Conservation (phyloP, 35 echinoderm and acorn worm species). For the Heliocidaris erythrogramma region DNA sequence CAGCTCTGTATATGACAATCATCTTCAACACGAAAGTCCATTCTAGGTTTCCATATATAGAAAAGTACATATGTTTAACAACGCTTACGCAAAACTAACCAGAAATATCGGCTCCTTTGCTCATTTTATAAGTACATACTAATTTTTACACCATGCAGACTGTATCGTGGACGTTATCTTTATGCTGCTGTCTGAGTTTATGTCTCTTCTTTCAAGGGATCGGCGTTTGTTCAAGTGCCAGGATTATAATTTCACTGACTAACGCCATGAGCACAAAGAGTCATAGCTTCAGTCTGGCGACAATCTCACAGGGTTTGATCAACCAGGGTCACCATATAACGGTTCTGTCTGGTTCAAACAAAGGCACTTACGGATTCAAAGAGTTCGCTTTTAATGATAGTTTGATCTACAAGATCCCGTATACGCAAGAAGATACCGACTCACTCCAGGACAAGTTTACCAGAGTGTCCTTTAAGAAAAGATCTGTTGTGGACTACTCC, state of each 20-base stretch:
- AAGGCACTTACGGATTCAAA: constrained; percentile 25
- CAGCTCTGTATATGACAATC: too few relatives aligned
- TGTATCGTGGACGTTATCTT: not conserved
- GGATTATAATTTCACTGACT: constrained; percentile 22
- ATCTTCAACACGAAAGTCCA: too few relatives aligned
- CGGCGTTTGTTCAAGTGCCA: not conserved
- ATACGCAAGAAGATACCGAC: not conserved
- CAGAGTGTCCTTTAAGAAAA: constrained; percentile 31
- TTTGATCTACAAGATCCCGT: constrained; percentile 35
- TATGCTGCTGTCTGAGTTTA: not conserved
- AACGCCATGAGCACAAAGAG: constrained; percentile 47
- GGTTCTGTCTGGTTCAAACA: constrained; percentile 16
- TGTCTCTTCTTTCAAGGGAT: not conserved
- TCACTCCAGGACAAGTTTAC: constrained; percentile 3
- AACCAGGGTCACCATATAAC: constrained; percentile 14
- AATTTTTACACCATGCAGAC: not conserved
- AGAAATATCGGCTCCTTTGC: too few relatives aligned
- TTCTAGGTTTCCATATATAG: too few relatives aligned
- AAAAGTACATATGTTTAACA: too few relatives aligned
- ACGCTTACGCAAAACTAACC: too few relatives aligned
- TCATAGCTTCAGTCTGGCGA: constrained; percentile 39
- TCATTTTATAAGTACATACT: too few relatives aligned
- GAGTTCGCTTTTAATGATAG: not conserved
- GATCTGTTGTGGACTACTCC: constrained; percentile 17
- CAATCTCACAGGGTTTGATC: not conserved